Base-by-base conservation (phyloP, 2,113 vertebrate species). In the Accipiter virgatus region DNA sequence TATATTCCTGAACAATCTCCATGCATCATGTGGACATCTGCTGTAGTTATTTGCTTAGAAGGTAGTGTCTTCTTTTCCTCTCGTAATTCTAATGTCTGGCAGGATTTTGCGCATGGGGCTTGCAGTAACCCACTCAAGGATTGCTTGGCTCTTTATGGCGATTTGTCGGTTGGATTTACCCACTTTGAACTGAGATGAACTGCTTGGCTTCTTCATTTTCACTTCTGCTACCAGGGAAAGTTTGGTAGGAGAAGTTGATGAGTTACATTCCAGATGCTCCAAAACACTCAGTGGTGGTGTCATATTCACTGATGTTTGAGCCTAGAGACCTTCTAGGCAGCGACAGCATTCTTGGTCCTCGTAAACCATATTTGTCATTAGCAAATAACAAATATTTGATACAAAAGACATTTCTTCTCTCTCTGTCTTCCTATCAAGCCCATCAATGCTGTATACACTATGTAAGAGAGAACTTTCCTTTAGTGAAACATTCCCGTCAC, bases 101-200 rank as follows among this genome's bases (percentile, higher is more conserved):
- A 96, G 53, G 90, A 96, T 91, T 88, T 95, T 93, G 68, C 77
- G 61, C 63, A 52, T 42, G 65, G 26, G 65, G 84, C 47, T 93
- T 81, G 27, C 34, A 56, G 34, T 71, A 92, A 72, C 56, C 32
- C 77, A 74, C 77, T 91, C 65, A 87, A 27, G 66, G 87, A 95
- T 96, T 93, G 80, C 45, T 75, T 87, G n/a, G 20, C 8, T 63
- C 21, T 93, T 93, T 87, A 86, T 1, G 2, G 59, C 1, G 6
- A 63, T 96, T 85, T 96, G 87, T 87, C 43, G 68, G 52, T n/a
- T 85, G 34, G 19, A 72, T 93, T 95, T 87, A 68, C 87, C 61
- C 0, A 0, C 73, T 95, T 94, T 77, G 61, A 96, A 72, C 17
- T 59, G 27, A 72, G 34, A 82, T 70, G 43, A 85, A 52, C 23